Evolutionary conservation across 2,888 invertebrate genomes (phyloP).

Genomic region (Micropterix aruncella): DNA sequence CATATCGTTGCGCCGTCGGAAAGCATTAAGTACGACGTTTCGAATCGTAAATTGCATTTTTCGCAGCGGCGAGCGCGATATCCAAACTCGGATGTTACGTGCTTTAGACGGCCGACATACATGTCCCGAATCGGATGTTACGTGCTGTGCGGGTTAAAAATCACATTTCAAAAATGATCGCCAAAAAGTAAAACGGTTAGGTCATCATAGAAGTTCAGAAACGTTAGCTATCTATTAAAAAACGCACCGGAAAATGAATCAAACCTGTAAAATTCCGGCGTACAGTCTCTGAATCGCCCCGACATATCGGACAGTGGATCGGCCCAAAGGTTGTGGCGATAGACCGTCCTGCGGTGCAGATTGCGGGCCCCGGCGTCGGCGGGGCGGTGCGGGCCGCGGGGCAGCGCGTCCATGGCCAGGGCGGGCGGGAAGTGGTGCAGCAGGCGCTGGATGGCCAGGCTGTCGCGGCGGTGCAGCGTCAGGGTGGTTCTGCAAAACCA

Average conservation of each 20-base stretch:
- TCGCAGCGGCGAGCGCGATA: too few relatives aligned
- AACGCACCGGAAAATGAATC: conserved; percentile 7
- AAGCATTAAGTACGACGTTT: too few relatives aligned
- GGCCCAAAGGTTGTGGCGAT: conserved; percentile 64
- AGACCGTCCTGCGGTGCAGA: conserved; percentile 54
- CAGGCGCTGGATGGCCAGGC: conserved; percentile 44
- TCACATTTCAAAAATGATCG: too few relatives aligned
- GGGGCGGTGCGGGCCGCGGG: conserved; percentile 9
- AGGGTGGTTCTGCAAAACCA: conserved; percentile 49
- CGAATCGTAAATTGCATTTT: too few relatives aligned
- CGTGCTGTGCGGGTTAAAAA: too few relatives aligned
- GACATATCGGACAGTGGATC: conserved; percentile 53
- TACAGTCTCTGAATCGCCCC: conserved; percentile 57
- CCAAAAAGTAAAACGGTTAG: too few relatives aligned
- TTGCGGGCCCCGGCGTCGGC: conserved; percentile 18
- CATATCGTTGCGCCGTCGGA: too few relatives aligned
- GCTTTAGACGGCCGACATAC: too few relatives aligned
- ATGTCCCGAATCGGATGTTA: too few relatives aligned
- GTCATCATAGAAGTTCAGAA: too few relatives aligned
- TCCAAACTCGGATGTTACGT: too few relatives aligned
- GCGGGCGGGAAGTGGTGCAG: conserved; percentile 31
- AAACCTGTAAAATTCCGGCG: conserved; percentile 64
- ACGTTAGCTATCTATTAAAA: too few relatives aligned
- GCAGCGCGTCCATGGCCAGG: conserved; percentile 19
- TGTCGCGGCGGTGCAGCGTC: conserved; percentile 44